Evolutionary conservation across 2,888 invertebrate species (phyloP).

Genomic region (Troilus luridus): DNA sequence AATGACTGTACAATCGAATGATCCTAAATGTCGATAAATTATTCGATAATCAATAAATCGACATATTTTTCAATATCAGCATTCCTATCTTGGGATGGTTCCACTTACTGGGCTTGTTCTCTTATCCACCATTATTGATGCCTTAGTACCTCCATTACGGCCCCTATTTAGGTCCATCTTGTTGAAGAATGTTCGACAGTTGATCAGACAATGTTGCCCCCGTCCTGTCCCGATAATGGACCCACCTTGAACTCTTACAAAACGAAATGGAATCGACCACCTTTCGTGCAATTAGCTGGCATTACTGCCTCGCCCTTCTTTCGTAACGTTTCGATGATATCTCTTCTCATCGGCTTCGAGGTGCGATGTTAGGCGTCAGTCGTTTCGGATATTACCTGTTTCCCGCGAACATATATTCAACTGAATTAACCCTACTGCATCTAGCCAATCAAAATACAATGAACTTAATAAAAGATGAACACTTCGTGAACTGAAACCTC

Average conservation of each 20-base stretch:
- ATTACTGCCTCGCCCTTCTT: slow-evolving; percentile 28
- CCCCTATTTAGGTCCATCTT: not conserved
- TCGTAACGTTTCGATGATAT: slow-evolving; percentile 4
- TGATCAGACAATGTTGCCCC: not conserved
- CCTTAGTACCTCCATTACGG: not conserved
- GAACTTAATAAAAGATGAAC: no score
- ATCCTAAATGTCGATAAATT: no score
- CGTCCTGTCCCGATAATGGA: not conserved
- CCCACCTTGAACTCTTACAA: not conserved
- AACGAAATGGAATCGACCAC: not conserved
- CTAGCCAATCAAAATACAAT: no score
- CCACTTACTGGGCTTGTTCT: no score
- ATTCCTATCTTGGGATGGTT: no score
- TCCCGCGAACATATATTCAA: no score
- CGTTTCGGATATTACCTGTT: no score
- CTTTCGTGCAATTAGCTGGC: not conserved
- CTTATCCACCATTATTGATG: not conserved
- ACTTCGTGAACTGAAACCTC: no score
- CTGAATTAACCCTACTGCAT: no score
- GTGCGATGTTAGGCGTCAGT: not conserved
- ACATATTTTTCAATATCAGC: no score
- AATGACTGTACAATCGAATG: no score
- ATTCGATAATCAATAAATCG: no score
- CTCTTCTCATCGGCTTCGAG: not conserved
- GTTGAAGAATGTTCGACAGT: not conserved